Percentiles rank a stretch among this genome's conserved stretches.
These are phyloP conservation scores for Siderastrea radians DNA, from an alignment of 92 coral and sea anemone genomes.

Conservation along the genomic window DNA sequence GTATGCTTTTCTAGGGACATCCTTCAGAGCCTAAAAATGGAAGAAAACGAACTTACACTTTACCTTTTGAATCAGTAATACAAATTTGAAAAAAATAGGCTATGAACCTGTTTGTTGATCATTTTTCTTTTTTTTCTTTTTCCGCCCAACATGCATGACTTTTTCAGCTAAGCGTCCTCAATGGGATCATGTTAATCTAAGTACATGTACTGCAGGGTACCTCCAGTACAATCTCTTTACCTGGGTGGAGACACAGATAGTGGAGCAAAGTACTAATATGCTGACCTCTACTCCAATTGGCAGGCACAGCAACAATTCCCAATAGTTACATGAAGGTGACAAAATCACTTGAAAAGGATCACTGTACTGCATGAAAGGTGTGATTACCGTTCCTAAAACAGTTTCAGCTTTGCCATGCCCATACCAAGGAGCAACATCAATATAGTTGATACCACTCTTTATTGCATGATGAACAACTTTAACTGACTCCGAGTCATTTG, in stretches of 20 bases:
- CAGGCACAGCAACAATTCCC: no score
- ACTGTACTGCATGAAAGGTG: not conserved
- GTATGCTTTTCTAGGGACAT: constrained; percentile 86
- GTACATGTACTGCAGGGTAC: no score
- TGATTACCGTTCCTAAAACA: constrained; percentile 89
- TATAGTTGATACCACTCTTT: constrained; percentile 89
- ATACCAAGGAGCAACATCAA: constrained; percentile 99
- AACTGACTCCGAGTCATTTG: constrained; percentile 87
- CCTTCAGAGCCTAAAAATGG: constrained; percentile 78
- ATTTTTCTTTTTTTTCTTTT: no score
- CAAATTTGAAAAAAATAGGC: no score
- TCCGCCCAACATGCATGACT: no score
- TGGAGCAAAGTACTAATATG: no score
- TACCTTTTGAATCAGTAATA: not conserved
- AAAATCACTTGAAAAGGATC: not conserved
- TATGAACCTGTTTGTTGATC: no score
- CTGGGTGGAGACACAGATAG: no score
- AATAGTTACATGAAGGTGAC: not conserved
- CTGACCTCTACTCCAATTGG: no score
- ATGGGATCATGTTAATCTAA: no score
- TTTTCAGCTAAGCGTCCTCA: no score
- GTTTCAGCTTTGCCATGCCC: constrained; percentile 97
- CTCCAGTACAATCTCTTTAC: no score
- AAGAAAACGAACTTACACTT: not conserved
- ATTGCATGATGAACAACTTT: constrained; percentile 95